Percentiles rank a stretch among this genome's conserved stretches.
Conservation (phyloP, 2,113 vertebrate genomes). For the Seriola dumerili region DNA sequence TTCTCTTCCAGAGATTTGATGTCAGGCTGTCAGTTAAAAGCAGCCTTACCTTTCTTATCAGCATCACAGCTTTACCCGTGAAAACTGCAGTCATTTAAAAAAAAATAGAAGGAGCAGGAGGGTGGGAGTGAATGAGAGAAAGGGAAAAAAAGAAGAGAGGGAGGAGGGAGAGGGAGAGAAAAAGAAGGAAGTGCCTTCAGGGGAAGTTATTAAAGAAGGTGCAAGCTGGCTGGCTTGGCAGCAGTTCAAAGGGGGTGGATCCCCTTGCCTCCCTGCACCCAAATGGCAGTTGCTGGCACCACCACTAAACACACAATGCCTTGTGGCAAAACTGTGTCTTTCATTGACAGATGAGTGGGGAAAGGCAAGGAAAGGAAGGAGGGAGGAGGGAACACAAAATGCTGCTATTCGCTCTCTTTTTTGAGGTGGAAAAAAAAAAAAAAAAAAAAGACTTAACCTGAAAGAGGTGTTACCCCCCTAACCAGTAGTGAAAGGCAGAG, state of each 20-base stretch:
- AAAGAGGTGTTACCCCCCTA: conserved; percentile 77
- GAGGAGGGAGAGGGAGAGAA: conserved; percentile 56
- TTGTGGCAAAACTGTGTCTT: conserved; percentile 84
- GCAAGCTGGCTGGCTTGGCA: conserved; percentile 84
- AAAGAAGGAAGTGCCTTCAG: conserved; percentile 82
- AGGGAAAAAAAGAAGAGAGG: conserved; percentile 40
- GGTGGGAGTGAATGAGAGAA: conserved; percentile 77
- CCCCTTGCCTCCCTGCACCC: conserved; percentile 80
- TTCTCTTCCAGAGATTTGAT: conserved; percentile 62
- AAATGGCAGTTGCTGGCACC: conserved; percentile 86
- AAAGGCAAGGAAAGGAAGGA: conserved; percentile 65
- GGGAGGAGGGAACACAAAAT: conserved; percentile 74
- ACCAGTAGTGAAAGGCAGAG: conserved; percentile 65
- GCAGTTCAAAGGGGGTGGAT: conserved; percentile 86
- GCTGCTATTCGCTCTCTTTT: conserved; percentile 66
- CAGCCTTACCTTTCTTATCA: conserved; percentile 84
- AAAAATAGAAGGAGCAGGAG: conserved; percentile 64
- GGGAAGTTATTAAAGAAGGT: conserved; percentile 85
- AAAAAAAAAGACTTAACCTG: conserved; percentile 73
- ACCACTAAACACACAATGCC: conserved; percentile 87
- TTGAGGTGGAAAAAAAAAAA: conserved; percentile 47
- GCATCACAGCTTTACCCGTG: conserved; percentile 83
- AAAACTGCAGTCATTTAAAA: conserved; percentile 81
- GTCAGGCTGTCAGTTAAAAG: conserved; percentile 82
- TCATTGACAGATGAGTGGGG: conserved; percentile 80